Evolutionary conservation across 2,113 vertebrate genomes (phyloP), one percentile per base, ranked within the genome.

Genomic region (Crotalus tigris): DNA sequence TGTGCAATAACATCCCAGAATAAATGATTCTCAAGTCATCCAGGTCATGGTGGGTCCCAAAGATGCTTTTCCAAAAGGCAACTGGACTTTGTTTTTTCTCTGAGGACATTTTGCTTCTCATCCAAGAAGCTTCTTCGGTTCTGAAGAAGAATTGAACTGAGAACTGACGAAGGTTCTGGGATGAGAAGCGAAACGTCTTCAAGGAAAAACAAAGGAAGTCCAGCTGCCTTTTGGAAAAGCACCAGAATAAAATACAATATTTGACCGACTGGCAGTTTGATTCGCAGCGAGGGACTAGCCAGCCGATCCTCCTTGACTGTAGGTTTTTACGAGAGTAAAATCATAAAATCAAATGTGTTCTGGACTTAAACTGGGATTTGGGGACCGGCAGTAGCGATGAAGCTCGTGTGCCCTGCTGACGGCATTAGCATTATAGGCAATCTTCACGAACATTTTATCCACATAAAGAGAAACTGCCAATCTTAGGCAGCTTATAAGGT

Each of bases 261-360:
- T 92, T 93, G 23, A 0, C 90, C 51, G 8, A 46, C 88, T 92
- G 89, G 87, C 94, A 39, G 54, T 91, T 87, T 61, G 21, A 33
- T 92, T 1, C 17, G n/a, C 93, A 94, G 24, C 44, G 93, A 51
- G 15, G 92, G 2, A 90, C 44, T 94, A 85, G 87, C 26, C 58
- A 94, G 57, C 26, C 64, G 93, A 44, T 89, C 87, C 87, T 39
- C 90, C n/a, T 21, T 39, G 46, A 33, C 3, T 44, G 49, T 89
- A 89, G 33, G 33, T 49, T 95, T 51, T 46, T 57, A 24, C 58
- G 13, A 58, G 54, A 86, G 29, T n/a, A n/a, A 29, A 9, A 44
- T 49, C 23, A 23, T 39, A 21, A 17, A 51, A 54, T 51, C 51
- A 88, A 69, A 64, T 39, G 46, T 54, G 53, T 24, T 44, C 51